Percentiles rank a stretch among this genome's conserved stretches.
Evolutionary conservation across 2,888 invertebrate species (phyloP).

Genomic region (Drosophila heteroneura): DNA sequence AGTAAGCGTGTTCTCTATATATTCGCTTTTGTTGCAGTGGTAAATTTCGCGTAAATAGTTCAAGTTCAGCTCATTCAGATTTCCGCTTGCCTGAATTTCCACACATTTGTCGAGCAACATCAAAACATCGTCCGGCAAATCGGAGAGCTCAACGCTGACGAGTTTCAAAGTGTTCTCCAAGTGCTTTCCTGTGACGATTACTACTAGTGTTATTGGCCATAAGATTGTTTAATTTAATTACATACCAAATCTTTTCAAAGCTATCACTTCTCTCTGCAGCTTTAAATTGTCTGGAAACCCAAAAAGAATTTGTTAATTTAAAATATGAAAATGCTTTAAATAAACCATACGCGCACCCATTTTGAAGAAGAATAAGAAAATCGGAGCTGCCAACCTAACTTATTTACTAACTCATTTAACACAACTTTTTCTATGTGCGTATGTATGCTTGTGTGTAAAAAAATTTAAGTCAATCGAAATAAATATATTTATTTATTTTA

Average conservation of each 20-base stretch:
- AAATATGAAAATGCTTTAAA: not conserved
- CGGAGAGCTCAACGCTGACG: slow-evolving; percentile 76
- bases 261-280: slow-evolving; percentile 61
- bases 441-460: not conserved
- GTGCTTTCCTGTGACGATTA: slow-evolving; percentile 66
- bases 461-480: not conserved
- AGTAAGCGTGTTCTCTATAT: slow-evolving; percentile 64
- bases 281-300: slow-evolving; percentile 65
- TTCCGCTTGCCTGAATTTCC: slow-evolving; percentile 68
- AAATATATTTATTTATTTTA: not conserved
- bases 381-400: slow-evolving; percentile 17
- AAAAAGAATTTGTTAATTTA: not conserved
- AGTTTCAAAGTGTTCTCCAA: slow-evolving; percentile 78
- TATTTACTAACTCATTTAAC: too few species aligned
- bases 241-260: slow-evolving; percentile 61
- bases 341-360: slow-evolving; percentile 49
- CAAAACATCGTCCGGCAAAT: slow-evolving; percentile 77
- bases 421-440: not conserved
- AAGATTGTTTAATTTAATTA: not conserved
- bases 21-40: slow-evolving; percentile 68
- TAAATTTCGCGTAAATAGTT: slow-evolving; percentile 78
- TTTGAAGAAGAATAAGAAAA: slow-evolving; percentile 14
- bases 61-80: slow-evolving; percentile 70
- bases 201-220: not conserved
- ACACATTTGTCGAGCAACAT: slow-evolving; percentile 73